Conservation (phyloP, 2,888 invertebrate genomes). For the Chrysopilus asiliformis region DNA sequence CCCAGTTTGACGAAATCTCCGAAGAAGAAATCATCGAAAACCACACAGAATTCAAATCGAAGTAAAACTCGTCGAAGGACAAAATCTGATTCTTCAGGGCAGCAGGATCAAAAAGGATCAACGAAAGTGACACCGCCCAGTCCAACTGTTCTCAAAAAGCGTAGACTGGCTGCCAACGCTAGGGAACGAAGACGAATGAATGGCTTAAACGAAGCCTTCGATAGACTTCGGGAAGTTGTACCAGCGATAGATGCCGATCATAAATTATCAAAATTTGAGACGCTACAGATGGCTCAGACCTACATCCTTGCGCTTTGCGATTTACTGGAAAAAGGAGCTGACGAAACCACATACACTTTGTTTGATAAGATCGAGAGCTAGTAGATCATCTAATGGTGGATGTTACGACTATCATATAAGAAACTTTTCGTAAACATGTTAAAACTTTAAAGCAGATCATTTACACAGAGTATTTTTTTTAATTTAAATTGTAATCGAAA, state of each 20-base stretch:
- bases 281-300: slow-evolving; percentile 66
- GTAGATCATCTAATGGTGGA: too few relatives aligned
- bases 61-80: neutral
- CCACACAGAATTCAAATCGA: neutral
- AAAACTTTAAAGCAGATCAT: too few relatives aligned
- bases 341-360: neutral
- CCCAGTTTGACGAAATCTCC: neutral
- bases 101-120: neutral
- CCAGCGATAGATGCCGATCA: slow-evolving; percentile 56
- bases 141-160: slow-evolving; percentile 43
- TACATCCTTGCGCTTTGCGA: slow-evolving; percentile 58
- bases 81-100: neutral
- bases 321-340: slow-evolving; percentile 38
- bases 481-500: too few relatives aligned
- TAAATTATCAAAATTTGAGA: slow-evolving; percentile 63
- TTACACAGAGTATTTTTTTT: too few relatives aligned
- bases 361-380: neutral
- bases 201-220: slow-evolving; percentile 63
- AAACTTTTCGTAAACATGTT: too few relatives aligned
- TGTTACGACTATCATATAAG: too few relatives aligned
- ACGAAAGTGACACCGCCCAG: slow-evolving; percentile 33
- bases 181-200: slow-evolving; percentile 62
- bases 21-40: neutral
- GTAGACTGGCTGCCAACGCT: slow-evolving; percentile 60
- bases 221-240: slow-evolving; percentile 54